These are phyloP conservation scores for Brachionus calyciflorus DNA, from an alignment of 1,140 invertebrate genomes.

Conservation along the genomic window DNA sequence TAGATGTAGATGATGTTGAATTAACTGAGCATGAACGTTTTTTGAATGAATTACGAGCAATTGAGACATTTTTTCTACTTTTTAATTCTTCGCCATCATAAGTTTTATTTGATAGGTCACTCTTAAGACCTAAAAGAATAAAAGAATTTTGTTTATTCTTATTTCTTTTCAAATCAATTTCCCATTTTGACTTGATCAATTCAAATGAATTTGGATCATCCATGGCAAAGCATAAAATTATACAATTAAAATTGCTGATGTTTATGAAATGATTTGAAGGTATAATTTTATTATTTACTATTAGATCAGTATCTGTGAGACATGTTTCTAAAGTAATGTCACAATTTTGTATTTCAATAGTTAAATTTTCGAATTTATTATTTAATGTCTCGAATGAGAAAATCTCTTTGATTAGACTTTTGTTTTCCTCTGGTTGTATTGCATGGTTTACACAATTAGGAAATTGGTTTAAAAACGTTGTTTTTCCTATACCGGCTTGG, in stretches of 20 bases:
- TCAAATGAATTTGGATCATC: conserved; percentile 25
- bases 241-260: background rate
- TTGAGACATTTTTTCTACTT: conserved; percentile 1
- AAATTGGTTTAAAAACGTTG: conserved; percentile 24
- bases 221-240: conserved; percentile 21
- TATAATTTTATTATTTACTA: conserved; percentile 29
- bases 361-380: conserved; percentile 10
- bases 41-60: conserved; percentile 16
- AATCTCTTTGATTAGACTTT: background rate
- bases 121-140: conserved; percentile 4
- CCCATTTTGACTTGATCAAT: conserved; percentile 44
- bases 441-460: conserved; percentile 8
- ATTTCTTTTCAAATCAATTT: conserved; percentile 40
- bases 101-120: background rate
- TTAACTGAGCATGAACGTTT: conserved; percentile 28
- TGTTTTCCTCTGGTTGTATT: background rate
- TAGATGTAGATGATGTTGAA: conserved; percentile 32
- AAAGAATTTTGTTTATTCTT: background rate
- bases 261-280: conserved; percentile 30
- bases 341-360: conserved; percentile 23
- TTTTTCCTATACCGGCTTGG: conserved; percentile 42
- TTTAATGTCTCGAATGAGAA: conserved; percentile 9
- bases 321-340: conserved; percentile 38
- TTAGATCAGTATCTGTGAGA: conserved; percentile 16
- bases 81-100: background rate